Conservation (phyloP, 1,140 invertebrate species). For the Contarinia nasturtii region DNA sequence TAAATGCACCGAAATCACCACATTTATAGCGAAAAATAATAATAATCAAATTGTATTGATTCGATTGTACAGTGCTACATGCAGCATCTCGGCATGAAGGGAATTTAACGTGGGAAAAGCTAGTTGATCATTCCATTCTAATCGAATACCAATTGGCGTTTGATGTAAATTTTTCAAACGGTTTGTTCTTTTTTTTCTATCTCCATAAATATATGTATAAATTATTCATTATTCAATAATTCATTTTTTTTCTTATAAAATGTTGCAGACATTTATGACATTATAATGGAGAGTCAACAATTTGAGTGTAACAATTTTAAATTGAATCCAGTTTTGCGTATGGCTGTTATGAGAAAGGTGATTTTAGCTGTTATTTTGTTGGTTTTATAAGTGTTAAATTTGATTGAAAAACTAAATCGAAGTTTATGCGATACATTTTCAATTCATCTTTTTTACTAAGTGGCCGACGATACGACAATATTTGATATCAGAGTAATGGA, state of each 20-base stretch:
- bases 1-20: too few relatives aligned
- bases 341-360: constrained; percentile 20
- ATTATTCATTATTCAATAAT: neutral
- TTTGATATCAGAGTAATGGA: neutral
- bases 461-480: too few relatives aligned
- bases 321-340: constrained; percentile 24
- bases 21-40: too few relatives aligned
- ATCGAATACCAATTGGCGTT: constrained; percentile 43
- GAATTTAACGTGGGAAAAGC: constrained; percentile 40
- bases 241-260: neutral
- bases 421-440: neutral
- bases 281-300: constrained; percentile 54
- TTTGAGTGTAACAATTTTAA: constrained; percentile 54
- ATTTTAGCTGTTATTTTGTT: neutral
- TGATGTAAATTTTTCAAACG: constrained; percentile 34
- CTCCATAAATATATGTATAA: neutral
- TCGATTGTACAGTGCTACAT: constrained; percentile 10
- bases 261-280: constrained; percentile 40
- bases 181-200: constrained; percentile 2
- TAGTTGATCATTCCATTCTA: constrained; percentile 39
- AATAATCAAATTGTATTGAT: too few relatives aligned
- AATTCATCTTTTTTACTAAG: too few relatives aligned
- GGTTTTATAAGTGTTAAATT: neutral
- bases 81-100: constrained; percentile 19
- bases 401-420: neutral